Base-by-base conservation (phyloP, 2,797 vertebrate species). In the Lophius americanus region DNA sequence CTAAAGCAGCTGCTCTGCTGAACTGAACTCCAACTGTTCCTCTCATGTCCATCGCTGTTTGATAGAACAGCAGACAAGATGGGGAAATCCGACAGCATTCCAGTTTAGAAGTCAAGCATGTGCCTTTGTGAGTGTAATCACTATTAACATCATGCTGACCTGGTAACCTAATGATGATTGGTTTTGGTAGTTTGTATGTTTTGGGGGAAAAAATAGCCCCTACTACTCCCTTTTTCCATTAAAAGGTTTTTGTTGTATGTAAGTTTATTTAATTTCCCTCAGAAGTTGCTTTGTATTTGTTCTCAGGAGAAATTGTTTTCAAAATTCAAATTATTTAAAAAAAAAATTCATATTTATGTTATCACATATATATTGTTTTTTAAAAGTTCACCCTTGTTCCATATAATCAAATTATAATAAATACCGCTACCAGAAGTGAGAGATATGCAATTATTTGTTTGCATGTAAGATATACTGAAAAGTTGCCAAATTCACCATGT, bases 1-100 rank as follows among this genome's bases (percentile, higher is more conserved):
- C 50, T 33, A 54, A 61, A 65, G 57, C 84, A 83, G 81, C 86
- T 88, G 86, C 66, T 74, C 57, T 7, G 54, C 49, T 58, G 6
- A 37, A 64, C 58, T 47, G 35, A 55, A 76, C 46, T 1, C 65
- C 48, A 61, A 33, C 14, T 37, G 23, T 23, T 23, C 23, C 23
- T 2, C 2, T 23, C 23, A 23, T 23, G 55, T 58, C 65, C 61
- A 42, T 13, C 67, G 13, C 43, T 49, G 11, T 23, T 23, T 23
- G 23, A 23, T 23, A 51, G 69, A 39, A 1, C 66, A 47, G 51
- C 33, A 66, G 76, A 62, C 69, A 2, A 77, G 72, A 79, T 60
- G 54, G 63, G 72, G 70, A 60, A 74, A 83, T 77, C 62, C 63
- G 52, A 46, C 42, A 41, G 54, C 33, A 39, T 32, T 51, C 59